Evolutionary conservation across 1,140 invertebrate genomes (phyloP).

Genomic region (Danaus melanippus): DNA sequence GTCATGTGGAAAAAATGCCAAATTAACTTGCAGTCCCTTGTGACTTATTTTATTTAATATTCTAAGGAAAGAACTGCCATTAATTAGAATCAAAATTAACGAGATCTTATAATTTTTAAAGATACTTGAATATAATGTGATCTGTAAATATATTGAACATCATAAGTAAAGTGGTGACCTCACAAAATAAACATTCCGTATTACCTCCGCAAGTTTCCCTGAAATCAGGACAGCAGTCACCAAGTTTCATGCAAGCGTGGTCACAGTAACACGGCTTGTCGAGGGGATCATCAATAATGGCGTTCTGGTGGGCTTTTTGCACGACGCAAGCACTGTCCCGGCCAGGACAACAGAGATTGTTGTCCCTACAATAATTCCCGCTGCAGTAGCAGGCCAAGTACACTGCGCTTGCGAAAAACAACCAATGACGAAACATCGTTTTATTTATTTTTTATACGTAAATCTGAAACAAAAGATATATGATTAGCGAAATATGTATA

Average conservation of each 20-base stretch:
- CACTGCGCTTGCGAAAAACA: constrained; percentile 48
- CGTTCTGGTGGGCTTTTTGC: constrained; percentile 85
- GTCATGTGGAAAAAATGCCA: no score
- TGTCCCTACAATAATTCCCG: constrained; percentile 78
- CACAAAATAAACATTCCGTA: constrained; percentile 5
- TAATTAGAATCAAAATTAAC: no score
- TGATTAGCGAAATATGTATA: constrained; percentile 1
- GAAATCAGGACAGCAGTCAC: constrained; percentile 89
- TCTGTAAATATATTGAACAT: no score
- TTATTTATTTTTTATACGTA: constrained; percentile 10
- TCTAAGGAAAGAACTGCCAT: no score
- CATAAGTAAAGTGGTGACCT: no score
- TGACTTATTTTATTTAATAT: no score
- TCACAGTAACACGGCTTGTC: constrained; percentile 93
- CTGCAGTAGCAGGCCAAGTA: constrained; percentile 49
- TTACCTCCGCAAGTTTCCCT: constrained; percentile 88
- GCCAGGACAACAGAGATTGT: constrained; percentile 84
- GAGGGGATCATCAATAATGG: constrained; percentile 84
- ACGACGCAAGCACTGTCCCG: constrained; percentile 90
- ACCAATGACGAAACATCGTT: constrained; percentile 53
- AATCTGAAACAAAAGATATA: constrained; percentile 28
- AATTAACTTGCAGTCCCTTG: no score
- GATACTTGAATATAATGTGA: no score
- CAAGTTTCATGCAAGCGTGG: constrained; percentile 88
- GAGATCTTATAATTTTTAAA: no score